These are phyloP conservation scores for Bovichtus diacanthus DNA, from an alignment of 2,797 vertebrate genomes.

Conservation along the genomic window DNA sequence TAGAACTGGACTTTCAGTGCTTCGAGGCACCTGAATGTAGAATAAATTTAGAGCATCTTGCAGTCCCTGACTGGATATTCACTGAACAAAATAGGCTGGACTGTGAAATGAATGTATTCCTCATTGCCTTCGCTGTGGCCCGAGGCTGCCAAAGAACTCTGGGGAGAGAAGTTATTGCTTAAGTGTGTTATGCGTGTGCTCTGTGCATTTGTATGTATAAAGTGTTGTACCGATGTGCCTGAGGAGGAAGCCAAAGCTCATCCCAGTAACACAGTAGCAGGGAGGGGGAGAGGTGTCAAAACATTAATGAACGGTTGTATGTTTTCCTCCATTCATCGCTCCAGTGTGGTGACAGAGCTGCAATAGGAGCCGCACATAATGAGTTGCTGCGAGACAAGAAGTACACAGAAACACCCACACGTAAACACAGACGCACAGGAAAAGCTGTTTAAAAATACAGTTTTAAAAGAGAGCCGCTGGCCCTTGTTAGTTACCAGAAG, in stretches of 20 bases:
- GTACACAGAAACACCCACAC: background rate
- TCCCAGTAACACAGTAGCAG: slow-evolving; percentile 26
- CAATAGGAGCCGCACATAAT: slow-evolving; percentile 40
- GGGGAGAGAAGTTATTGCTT: slow-evolving; percentile 53
- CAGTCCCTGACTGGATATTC: slow-evolving; percentile 42
- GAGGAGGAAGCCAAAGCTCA: slow-evolving; percentile 52
- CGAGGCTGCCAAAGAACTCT: slow-evolving; percentile 46
- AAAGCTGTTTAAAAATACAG: slow-evolving; percentile 8
- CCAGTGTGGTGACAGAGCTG: slow-evolving; percentile 41
- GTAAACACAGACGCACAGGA: background rate
- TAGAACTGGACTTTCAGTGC: slow-evolving; percentile 15
- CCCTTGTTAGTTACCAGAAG: slow-evolving; percentile 40
- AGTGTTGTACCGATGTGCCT: slow-evolving; percentile 41
- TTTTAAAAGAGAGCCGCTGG: slow-evolving; percentile 29
- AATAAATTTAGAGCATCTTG: slow-evolving; percentile 39
- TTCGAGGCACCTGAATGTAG: slow-evolving; percentile 32
- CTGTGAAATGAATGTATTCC: slow-evolving; percentile 60
- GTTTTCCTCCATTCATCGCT: slow-evolving; percentile 20
- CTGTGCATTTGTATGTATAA: slow-evolving; percentile 48
- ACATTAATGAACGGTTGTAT: slow-evolving; percentile 56
- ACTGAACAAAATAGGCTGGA: slow-evolving; percentile 51
- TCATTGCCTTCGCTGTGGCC: slow-evolving; percentile 55
- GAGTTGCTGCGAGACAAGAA: slow-evolving; percentile 18
- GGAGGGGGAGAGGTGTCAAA: slow-evolving; percentile 49
- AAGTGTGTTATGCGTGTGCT: slow-evolving; percentile 50